phyloP scores from a whole-genome alignment of 2,113 vertebrate genomes.

The Dromiciops gliroides region DNA sequence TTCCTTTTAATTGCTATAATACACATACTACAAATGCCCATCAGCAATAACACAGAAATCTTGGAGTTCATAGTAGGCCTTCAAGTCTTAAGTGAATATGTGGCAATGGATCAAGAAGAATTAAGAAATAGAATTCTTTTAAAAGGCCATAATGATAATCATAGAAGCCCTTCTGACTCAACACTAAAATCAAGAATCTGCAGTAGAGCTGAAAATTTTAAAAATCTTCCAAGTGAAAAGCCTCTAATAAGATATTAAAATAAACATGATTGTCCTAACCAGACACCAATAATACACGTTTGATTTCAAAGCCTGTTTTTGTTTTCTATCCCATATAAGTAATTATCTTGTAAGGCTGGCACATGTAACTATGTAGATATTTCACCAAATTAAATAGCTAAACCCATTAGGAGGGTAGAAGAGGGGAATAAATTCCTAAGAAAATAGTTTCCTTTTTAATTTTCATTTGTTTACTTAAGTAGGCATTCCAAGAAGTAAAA shows the following conservation, averaged over 20 bases:
- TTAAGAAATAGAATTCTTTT: conserved; percentile 46
- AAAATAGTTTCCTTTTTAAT: conserved; percentile 67
- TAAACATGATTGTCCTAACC: conserved; percentile 49
- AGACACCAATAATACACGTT: conserved; percentile 29
- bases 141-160: conserved; percentile 50
- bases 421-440: conserved; percentile 60
- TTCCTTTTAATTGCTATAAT: conserved; percentile 15
- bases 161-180: conserved; percentile 12
- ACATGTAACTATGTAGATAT: conserved; percentile 42
- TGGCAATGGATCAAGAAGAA: conserved; percentile 21
- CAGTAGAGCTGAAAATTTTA: conserved; percentile 48
- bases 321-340: conserved; percentile 36
- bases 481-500: conserved; percentile 60
- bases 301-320: conserved; percentile 48
- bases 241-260: conserved; percentile 39
- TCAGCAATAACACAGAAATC: conserved; percentile 20
- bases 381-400: conserved; percentile 55
- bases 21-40: not conserved
- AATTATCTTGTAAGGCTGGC: conserved; percentile 57
- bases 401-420: conserved; percentile 35
- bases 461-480: conserved; percentile 64
- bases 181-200: conserved; percentile 4
- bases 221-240: conserved; percentile 48
- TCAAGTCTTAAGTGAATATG: conserved; percentile 46
- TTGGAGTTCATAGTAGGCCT: conserved; percentile 36